Evolutionary conservation across 2,888 invertebrate genomes (phyloP).

Genomic region (Labia minor): DNA sequence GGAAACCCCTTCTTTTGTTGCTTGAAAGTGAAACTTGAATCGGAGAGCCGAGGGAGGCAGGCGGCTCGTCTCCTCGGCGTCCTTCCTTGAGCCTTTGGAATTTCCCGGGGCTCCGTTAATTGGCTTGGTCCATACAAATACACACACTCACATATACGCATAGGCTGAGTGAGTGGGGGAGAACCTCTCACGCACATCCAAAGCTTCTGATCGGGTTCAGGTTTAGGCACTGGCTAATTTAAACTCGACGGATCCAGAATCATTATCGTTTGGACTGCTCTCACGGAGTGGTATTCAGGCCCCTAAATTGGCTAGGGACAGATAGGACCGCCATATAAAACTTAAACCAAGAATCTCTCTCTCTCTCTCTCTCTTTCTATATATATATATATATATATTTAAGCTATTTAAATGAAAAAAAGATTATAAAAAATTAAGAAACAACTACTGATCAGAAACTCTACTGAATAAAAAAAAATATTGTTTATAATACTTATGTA

Average conservation of each 20-base stretch:
- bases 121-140: not conserved
- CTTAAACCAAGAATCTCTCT: too few species aligned
- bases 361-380: too few species aligned
- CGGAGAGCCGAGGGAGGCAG: too few species aligned
- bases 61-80: not conserved
- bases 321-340: not conserved
- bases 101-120: slow-evolving; percentile 5
- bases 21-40: too few species aligned
- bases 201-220: not conserved
- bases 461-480: too few species aligned
- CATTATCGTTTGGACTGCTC: not conserved
- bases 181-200: not conserved
- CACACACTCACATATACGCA: not conserved
- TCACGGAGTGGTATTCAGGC: not conserved
- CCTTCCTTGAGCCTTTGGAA: slow-evolving; percentile 7
- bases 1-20: too few species aligned
- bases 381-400: too few species aligned
- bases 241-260: not conserved
- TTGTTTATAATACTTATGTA: too few species aligned
- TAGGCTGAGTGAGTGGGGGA: not conserved
- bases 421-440: too few species aligned
- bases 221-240: not conserved
- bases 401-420: too few species aligned
- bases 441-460: too few species aligned
- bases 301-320: not conserved